Base-by-base conservation (phyloP, 2,797 vertebrate species). In the Phoxinus dragarum region DNA sequence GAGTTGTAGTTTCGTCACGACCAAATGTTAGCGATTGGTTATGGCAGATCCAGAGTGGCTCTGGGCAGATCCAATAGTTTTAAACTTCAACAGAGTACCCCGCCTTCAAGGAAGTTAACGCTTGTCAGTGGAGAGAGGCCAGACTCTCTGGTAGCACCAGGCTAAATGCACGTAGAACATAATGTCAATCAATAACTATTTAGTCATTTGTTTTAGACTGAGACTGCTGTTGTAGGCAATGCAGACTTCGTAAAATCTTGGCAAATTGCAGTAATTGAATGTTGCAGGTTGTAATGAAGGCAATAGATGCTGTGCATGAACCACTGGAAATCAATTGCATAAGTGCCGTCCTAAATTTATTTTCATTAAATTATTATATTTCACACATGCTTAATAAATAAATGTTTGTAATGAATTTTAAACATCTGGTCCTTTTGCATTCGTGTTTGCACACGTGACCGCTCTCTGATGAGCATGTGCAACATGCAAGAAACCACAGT, bases 401-500 rank as follows among this genome's bases (percentile, higher is more conserved):
- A 56, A 8, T 47, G 44, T 52, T 34, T 5, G 27, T 34, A 52
- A 34, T 74, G 27, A 52, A 21, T 59, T n/a, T 59, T 59, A n/a
- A n/a, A 59, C 56, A 59, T 59, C 56, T 59, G 23, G 56, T 59
- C 56, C 27, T 52, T 75, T 23, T 44, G 47, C 27, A 1, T 52
- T 31, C 5, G 44, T 34, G n/a, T n/a, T n/a, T n/a, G n/a, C n/a
- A n/a, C n/a, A n/a, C n/a, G n/a, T n/a, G n/a, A n/a, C n/a, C n/a
- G n/a, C n/a, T n/a, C n/a, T n/a, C n/a, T 56, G 74, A 40, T 40
- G 74, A 74, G 80, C 44, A 52, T 71, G 3, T 78, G 92, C 90
- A 90, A 89, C 49, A 42, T 85, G 90, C 89, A 31, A 27, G 16
- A 78, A 78, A 78, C 76, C 76, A 44, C 38, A 44, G 76, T 42